Conservation (phyloP, 1,140 invertebrate species). For the Apis florea region DNA sequence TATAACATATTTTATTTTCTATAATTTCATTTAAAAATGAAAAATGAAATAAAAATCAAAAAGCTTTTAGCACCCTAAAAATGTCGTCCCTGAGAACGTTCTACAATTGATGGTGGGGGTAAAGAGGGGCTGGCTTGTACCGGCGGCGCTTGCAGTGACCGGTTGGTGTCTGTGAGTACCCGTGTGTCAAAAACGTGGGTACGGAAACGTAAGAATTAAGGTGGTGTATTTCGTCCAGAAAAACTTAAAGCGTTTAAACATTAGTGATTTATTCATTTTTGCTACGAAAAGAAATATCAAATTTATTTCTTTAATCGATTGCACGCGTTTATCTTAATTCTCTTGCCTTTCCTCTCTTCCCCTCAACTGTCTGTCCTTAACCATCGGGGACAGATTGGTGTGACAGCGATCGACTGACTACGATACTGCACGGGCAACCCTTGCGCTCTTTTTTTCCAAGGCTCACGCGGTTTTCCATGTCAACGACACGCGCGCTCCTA, state of each 20-base stretch:
- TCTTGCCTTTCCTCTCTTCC: background rate
- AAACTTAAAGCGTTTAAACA: background rate
- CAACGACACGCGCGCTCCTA: slow-evolving; percentile 73
- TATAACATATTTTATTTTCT: background rate
- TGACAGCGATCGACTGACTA: slow-evolving; percentile 46
- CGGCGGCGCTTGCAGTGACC: slow-evolving; percentile 68
- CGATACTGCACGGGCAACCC: slow-evolving; percentile 31
- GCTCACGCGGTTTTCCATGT: slow-evolving; percentile 75
- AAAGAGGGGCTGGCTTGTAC: slow-evolving; percentile 46
- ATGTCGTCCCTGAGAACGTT: slow-evolving; percentile 14
- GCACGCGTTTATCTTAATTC: background rate
- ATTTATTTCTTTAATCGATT: background rate
- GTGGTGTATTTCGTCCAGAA: background rate
- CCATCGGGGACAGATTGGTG: slow-evolving; percentile 27
- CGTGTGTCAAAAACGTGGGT: slow-evolving; percentile 59
- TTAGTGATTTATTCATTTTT: background rate
- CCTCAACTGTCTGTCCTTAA: slow-evolving; percentile 10
- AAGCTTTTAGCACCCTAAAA: background rate
- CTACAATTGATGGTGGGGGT: slow-evolving; percentile 27
- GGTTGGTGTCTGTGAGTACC: slow-evolving; percentile 66
- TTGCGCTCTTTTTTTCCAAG: slow-evolving; percentile 60
- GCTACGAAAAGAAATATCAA: background rate
- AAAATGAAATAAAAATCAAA: too few relatives aligned
- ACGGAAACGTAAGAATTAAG: background rate
- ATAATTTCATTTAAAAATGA: background rate